Evolutionary conservation across 2,113 vertebrate species (phyloP), one percentile per base, ranked within the genome.

Genomic region (Gobio gobio): DNA sequence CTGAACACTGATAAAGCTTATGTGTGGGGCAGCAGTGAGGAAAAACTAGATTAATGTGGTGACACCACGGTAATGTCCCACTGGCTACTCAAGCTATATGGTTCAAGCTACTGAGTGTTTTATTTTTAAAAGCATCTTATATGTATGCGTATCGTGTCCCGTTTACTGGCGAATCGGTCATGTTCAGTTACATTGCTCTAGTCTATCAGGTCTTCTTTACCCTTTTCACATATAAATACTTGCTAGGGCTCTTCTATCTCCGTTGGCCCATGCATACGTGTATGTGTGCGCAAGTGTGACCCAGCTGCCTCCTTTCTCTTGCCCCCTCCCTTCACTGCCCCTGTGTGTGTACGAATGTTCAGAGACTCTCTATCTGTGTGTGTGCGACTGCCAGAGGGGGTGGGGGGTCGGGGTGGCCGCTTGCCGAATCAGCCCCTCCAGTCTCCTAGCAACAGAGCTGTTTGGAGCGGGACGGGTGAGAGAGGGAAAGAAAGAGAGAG

Each of bases 381-480:
- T 83, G 90, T 88, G 88, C 20, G 90, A 93, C 92, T 93, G 93
- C 93, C 93, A 92, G 90, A 84, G 89, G 93, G 93, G 93, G 93
- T 90, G 93, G 93, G 93, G 94, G 93, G 92, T 83, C 87, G 87
- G 82, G 84, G 83, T 86, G 78, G 84, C 82, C 85, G 87, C 86
- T 87, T 91, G 94, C 90, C 89, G 89, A 92, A 93, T 94, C 92
- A 94, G 92, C 93, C 94, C 94, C 94, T 94, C 93, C 92, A 94
- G 95, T 95, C 93, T 95, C 95, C 95, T 95, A 95, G 94, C 95
- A 95, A 95, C 95, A 94, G 94, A 94, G 94, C 94, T 93, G 94
- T 94, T 94, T 95, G 93, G 92, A 94, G 93, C 90, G 93, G 94
- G 94, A 95, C 93, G 90, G 94, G 90, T 86, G 83, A 88, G 86